Base-by-base conservation (phyloP, 2,113 vertebrate genomes). In the Cercopithecus mona region DNA sequence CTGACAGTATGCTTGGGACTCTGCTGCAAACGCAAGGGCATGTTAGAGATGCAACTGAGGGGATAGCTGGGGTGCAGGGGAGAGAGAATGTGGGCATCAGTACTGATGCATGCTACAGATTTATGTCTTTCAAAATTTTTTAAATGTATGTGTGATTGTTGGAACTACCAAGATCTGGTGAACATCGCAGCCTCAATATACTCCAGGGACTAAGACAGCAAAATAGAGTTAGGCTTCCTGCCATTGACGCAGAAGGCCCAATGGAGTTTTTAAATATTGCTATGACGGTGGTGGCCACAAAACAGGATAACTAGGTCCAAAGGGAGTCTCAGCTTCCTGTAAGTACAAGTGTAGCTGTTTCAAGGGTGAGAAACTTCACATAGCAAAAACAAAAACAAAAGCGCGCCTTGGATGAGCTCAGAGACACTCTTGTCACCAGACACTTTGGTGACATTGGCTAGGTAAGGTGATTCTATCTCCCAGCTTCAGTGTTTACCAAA, bases 81-180 rank as follows among this genome's bases (percentile, higher is more conserved):
- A 73, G 59, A 88, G 38, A 30, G 30, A 50, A 30, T 0, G 0
- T 3, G 43, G 27, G 43, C 10, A 5, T 80, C 84, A 10, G 43
- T 57, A n/a, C 30, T 40, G 38, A 94, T 78, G 32, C 78, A 7
- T 3, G 25, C 50, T 43, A 16, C 14, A 38, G 64, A 87, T 57
- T 64, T 11, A 43, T 75, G 25, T 68, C 70, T 75, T 88, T 57
- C 30, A 43, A 68, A 35, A 9, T 40, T 93, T 64, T 73, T n/a
- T 61, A 82, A 75, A 70, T 68, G 50, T 84, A 27, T 50, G 78
- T 95, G 88, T 75, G 92, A 97, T 96, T 97, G 94, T 94, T 97
- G 96, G 97, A 98, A 98, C 78, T 96, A 80, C 64, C 93, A 75
- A 85, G 81, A 22, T 90, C 94, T 94, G 90, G 80, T 90, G 98